Percentiles rank a stretch among this genome's conserved stretches.
Evolutionary conservation across 2,888 invertebrate species (phyloP).

Genomic region (Sarcophaga caerulescens): DNA sequence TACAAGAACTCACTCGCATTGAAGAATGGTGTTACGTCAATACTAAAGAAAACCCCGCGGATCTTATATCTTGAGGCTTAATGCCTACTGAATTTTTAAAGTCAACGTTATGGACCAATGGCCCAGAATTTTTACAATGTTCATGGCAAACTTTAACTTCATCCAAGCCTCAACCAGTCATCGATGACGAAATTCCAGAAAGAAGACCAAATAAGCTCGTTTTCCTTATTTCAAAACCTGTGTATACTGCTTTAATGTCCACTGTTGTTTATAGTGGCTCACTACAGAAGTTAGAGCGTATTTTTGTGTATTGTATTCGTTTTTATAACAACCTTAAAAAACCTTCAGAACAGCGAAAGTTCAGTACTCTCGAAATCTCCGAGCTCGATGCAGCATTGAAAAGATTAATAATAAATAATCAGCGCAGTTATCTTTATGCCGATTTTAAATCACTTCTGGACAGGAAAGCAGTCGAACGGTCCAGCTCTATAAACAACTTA

Average conservation of each 20-base stretch:
- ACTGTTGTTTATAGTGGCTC: not conserved
- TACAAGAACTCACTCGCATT: conserved; percentile 23
- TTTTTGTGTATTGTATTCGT: conserved; percentile 4
- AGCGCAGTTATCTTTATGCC: too few species aligned
- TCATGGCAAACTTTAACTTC: not conserved
- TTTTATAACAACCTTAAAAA: conserved; percentile 8
- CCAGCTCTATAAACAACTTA: not conserved
- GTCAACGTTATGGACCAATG: not conserved
- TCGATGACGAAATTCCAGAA: conserved; percentile 5
- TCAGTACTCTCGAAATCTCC: too few species aligned
- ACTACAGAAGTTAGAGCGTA: conserved; percentile 1
- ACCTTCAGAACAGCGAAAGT: not conserved
- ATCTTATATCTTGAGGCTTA: conserved; percentile 15
- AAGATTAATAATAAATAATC: too few species aligned
- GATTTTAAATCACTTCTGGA: too few species aligned
- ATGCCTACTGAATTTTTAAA: conserved; percentile 1
- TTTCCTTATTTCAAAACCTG: not conserved
- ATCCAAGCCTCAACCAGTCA: too few species aligned
- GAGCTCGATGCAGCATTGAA: too few species aligned
- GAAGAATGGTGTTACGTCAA: conserved; percentile 19
- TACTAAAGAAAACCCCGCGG: conserved; percentile 29
- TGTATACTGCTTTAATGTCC: not conserved
- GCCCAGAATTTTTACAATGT: not conserved
- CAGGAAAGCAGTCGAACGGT: not conserved
- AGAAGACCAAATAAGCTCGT: conserved; percentile 14